Percentiles rank a stretch among this genome's conserved stretches.
phyloP scores from a whole-genome alignment of 2,797 vertebrate species.

The Geranospiza caerulescens region DNA sequence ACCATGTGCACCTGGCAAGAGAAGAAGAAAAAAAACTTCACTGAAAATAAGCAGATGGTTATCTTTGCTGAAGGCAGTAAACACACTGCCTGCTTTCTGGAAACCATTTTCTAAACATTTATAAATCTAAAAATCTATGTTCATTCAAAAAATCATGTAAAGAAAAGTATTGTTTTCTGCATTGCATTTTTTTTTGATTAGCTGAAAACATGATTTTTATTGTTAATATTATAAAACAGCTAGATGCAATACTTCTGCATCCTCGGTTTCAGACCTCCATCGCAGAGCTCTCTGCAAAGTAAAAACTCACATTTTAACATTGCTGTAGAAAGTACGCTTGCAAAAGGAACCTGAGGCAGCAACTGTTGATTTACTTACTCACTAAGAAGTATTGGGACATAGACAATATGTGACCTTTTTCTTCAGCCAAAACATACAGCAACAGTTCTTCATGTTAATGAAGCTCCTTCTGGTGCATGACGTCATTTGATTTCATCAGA shows the following conservation, averaged over 20 bases:
- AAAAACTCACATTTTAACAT: not conserved
- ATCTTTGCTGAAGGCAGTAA: not conserved
- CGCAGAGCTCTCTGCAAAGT: not conserved
- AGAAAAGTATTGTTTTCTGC: not conserved
- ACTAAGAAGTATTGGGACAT: not conserved
- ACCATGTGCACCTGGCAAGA: not conserved
- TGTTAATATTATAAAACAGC: not conserved
- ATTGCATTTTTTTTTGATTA: not conserved
- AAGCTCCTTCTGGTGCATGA: not conserved
- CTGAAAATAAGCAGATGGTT: slow-evolving; percentile 14
- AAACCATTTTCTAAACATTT: slow-evolving; percentile 22
- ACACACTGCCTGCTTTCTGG: not conserved
- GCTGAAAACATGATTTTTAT: not conserved
- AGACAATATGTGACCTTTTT: not conserved
- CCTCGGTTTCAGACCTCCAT: not conserved
- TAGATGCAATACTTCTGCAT: not conserved
- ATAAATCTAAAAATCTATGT: not conserved
- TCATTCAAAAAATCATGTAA: not conserved
- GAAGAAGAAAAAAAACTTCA: not conserved
- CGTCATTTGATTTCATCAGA: not conserved
- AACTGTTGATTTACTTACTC: not conserved
- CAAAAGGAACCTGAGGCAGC: not conserved
- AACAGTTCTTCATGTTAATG: not conserved
- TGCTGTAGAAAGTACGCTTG: not conserved
- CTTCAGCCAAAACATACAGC: not conserved